Base-by-base conservation (phyloP, 1,140 invertebrate genomes). In the Drosophila pandora region DNA sequence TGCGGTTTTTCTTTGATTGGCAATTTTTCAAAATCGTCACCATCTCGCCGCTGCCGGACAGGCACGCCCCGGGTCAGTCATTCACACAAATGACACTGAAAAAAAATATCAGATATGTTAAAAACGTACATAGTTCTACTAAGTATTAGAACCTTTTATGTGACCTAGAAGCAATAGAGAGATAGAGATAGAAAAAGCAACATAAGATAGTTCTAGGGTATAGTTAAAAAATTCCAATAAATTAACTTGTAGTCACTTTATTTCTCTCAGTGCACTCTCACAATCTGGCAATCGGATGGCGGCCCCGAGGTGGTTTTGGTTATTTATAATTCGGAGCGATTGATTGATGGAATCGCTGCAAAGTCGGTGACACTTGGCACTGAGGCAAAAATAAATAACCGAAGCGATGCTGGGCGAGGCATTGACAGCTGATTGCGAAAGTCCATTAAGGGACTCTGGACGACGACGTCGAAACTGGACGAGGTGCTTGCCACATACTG, bases 381-480 rank as follows among this genome's bases (percentile, higher is more conserved):
- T 76, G 83, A 62, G 78, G 82, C 82, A 87, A 87, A 87, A 88
- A 87, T 87, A 87, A 87, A 87, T 87, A 88, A 85, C 79, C 67
- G 67, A 39, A 39, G 43, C 65, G 67, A 70, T 49, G 50, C 83
- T 69, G 78, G 71, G 69, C 74, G 63, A 87, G 74, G 63, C 83
- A 87, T 79, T 87, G 82, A 87, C 82, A 87, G 82, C 83, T 87
- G 82, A 87, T 88, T 87, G 82, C 82, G 70, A 87, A 87, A 87
- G 83, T 87, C 82, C 82, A 87, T 87, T 87, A 87, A 87, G 75
- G 45, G 32, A 48, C 34, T 48, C 57, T 28, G 77, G 63, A 41
- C 72, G 47, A 47, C 17, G 30, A 32, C 32, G 32, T 2, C 34
- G 34, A 39, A 54, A 22, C 52, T 58, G 63, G 54, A 68, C 74